Conservation (phyloP, 2,797 vertebrate species). For the Salarias fasciatus region DNA sequence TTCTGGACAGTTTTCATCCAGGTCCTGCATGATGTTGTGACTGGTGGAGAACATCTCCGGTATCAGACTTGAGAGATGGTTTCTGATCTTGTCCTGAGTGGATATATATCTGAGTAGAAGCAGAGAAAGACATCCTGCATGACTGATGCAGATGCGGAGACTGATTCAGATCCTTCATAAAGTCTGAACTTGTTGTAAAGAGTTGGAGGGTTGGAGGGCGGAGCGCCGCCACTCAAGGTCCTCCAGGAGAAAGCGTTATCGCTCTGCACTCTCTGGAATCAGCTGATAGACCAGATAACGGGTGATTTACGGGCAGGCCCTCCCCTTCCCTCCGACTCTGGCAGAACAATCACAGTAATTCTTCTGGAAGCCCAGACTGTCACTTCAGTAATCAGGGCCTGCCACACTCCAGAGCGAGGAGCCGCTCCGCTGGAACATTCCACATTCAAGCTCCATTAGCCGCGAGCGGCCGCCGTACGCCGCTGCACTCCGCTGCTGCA, state of each 20-base stretch:
- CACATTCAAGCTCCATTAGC: constrained; percentile 80
- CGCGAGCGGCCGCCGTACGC: constrained; percentile 22
- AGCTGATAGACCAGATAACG: constrained; percentile 55
- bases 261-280: constrained; percentile 41
- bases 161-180: constrained; percentile 1
- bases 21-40: no score
- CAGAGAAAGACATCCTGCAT: no score
- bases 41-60: no score
- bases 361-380: constrained; percentile 70
- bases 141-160: no score
- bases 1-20: no score
- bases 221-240: constrained; percentile 46
- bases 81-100: no score
- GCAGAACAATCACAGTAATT: constrained; percentile 68
- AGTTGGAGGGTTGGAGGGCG: constrained; percentile 4
- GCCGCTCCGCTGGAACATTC: constrained; percentile 69
- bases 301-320: constrained; percentile 48
- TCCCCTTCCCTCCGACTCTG: constrained; percentile 58
- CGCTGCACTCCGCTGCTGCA: constrained; percentile 42
- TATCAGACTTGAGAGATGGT: no score
- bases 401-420: constrained; percentile 59
- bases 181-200: constrained; percentile 15
- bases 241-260: constrained; percentile 56
- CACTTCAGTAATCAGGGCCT: constrained; percentile 75
- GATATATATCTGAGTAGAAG: no score